Base-by-base conservation (phyloP, 2,888 invertebrate species). In the Tenthredo livida region DNA sequence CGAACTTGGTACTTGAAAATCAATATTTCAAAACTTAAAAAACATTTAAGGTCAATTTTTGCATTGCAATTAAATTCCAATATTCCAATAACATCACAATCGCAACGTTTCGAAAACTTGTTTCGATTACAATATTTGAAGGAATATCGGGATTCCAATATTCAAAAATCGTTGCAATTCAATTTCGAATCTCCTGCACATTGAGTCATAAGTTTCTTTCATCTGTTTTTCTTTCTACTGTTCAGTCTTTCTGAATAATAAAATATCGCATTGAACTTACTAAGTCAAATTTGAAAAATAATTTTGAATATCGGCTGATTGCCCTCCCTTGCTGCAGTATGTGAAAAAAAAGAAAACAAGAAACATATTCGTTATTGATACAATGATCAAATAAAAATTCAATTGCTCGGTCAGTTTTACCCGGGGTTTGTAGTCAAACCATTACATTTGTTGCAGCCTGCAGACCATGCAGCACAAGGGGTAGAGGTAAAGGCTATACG, bases 401-500 rank as follows among this genome's bases (percentile, higher is more conserved):
- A 67, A 67, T 67, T 67, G 67, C 33, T 5, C 4, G 33, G 33
- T 7, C 1, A 67, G 33, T 67, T 67, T 67, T 33, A 2, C 67
- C 67, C 17, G 17, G 33, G 4, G 15, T 67, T 67, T 33, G 33
- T 25, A 67, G 33, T 33, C 67, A 4, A 67, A 67, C 33, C 67
- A 67, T 67, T 33, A 15, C 21, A 67, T 67, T 67, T 25, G 67
- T 67, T 67, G 33, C 67, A 67, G 21, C 15, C 67, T 25, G 67
- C 33, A 29, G 4, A 29, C 10, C 12, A 29, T 33, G 33, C 29
- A 29, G 15, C 15, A 65, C 5, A 50, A 15, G 65, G 29, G 65
- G 29, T 29, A 65, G 67, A 65, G 67, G 67, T 67, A 25, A 29
- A 29, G 47, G 47, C 47, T 61, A 29, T 61, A 61, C 21, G 25